A percentile compares a stretch with the other conserved stretches of the same genome.
phyloP scores from a whole-genome alignment of 2,888 invertebrate species.

The Drosophila koepferae region DNA sequence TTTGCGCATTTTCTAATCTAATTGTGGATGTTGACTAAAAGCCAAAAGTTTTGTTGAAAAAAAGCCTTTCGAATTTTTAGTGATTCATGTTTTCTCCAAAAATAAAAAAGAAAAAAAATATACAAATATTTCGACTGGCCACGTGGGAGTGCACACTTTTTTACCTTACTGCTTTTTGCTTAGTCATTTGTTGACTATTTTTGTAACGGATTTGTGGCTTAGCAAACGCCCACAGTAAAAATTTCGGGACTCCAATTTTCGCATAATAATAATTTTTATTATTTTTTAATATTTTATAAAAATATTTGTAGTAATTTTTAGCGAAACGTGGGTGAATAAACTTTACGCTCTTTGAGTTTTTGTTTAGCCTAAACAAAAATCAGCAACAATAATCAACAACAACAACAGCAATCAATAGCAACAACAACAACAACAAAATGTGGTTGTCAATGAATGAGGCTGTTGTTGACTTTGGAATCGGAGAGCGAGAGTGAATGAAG shows the following conservation, averaged over 20 bases:
- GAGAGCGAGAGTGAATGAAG: slow-evolving; percentile 63
- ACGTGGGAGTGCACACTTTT: slow-evolving; percentile 56
- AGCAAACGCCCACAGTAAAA: slow-evolving; percentile 61
- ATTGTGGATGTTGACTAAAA: slow-evolving; percentile 10
- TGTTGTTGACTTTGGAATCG: slow-evolving; percentile 70
- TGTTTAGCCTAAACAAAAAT: slow-evolving; percentile 6
- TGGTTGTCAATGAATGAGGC: slow-evolving; percentile 73
- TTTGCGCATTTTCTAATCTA: background rate
- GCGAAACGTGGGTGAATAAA: slow-evolving; percentile 74
- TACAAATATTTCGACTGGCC: slow-evolving; percentile 19
- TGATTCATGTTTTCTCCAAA: slow-evolving; percentile 61
- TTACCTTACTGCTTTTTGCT: slow-evolving; percentile 47
- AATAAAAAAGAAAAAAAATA: slow-evolving; percentile 7
- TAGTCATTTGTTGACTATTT: slow-evolving; percentile 65
- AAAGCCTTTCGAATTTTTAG: slow-evolving; percentile 11
- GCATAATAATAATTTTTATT: slow-evolving; percentile 4
- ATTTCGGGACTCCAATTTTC: slow-evolving; percentile 30
- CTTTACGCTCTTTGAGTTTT: slow-evolving; percentile 56
- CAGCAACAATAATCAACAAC: slow-evolving; percentile 8
- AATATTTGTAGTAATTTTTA: slow-evolving; percentile 36
- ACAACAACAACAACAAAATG: slow-evolving; percentile 33
- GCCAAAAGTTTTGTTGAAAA: slow-evolving; percentile 3
- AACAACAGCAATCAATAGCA: slow-evolving; percentile 19
- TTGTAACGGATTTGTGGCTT: slow-evolving; percentile 70
- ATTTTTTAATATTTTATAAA: slow-evolving; percentile 19